phyloP scores from a whole-genome alignment of 1,140 invertebrate species.

The Lordiphosa clarofinis region DNA sequence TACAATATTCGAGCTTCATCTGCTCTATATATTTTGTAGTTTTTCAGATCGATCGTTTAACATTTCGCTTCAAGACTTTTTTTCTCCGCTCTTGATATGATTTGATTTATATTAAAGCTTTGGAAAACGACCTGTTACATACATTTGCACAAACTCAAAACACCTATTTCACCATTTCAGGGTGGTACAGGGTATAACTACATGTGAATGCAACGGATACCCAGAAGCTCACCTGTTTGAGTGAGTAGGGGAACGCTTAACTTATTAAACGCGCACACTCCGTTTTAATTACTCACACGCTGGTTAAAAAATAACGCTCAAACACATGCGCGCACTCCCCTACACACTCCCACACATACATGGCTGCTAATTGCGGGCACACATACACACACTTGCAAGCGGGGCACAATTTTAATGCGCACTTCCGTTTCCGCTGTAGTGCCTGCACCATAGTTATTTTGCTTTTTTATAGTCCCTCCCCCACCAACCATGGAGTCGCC shows the following conservation, averaged over 20 bases:
- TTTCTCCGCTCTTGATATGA: no score
- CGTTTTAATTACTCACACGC: slow-evolving; percentile 71
- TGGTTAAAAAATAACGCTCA: slow-evolving; percentile 35
- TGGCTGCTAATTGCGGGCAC: slow-evolving; percentile 65
- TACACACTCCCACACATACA: slow-evolving; percentile 28
- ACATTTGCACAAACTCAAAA: no score
- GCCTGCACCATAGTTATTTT: slow-evolving; percentile 69
- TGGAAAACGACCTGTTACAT: no score
- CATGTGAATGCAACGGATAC: neutral
- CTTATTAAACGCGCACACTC: slow-evolving; percentile 73
- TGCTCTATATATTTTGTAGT: no score
- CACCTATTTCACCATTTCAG: no score
- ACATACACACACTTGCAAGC: slow-evolving; percentile 36
- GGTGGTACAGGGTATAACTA: neutral
- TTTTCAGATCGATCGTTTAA: no score
- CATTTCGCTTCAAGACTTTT: no score
- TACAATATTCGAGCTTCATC: no score
- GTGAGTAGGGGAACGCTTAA: slow-evolving; percentile 42
- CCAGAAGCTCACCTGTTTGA: slow-evolving; percentile 1
- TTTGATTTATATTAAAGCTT: no score
- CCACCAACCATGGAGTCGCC: slow-evolving; percentile 19
- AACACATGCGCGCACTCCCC: slow-evolving; percentile 20
- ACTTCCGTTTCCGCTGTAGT: slow-evolving; percentile 77
- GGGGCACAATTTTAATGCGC: slow-evolving; percentile 70
- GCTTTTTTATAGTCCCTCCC: slow-evolving; percentile 41